Percentiles rank a stretch among this genome's conserved stretches.
These are phyloP conservation scores for Pyralis farinalis DNA, from an alignment of 2,888 invertebrate genomes.

Conservation along the genomic window DNA sequence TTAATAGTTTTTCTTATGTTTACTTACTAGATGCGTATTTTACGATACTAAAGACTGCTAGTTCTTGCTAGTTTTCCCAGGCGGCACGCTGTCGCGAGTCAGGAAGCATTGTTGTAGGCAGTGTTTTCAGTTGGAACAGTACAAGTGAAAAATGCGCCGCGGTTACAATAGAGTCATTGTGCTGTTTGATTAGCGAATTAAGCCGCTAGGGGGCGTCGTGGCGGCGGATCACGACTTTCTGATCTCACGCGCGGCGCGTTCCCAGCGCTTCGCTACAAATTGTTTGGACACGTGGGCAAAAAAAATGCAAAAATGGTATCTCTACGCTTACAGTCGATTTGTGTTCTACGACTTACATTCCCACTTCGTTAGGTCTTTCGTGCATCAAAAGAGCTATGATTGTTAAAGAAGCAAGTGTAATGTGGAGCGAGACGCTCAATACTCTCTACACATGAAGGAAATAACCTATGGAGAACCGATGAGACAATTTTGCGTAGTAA, in stretches of 20 bases:
- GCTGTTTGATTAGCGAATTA: slow-evolving; percentile 62
- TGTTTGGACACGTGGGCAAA: slow-evolving; percentile 46
- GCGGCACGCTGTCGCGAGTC: slow-evolving; percentile 19
- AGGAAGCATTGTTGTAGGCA: slow-evolving; percentile 39
- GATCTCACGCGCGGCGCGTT: slow-evolving; percentile 55
- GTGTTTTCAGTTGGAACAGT: slow-evolving; percentile 40
- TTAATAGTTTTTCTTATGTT: no score
- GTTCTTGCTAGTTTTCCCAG: slow-evolving; percentile 13
- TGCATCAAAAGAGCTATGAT: no score
- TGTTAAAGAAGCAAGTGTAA: no score
- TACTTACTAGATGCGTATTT: no score
- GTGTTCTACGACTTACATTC: no score
- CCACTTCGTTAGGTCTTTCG: no score
- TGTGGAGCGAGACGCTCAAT: no score
- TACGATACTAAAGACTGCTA: slow-evolving; percentile 7
- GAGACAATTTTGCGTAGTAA: no score
- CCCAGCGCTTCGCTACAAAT: slow-evolving; percentile 56
- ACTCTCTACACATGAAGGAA: no score
- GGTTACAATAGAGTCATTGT: slow-evolving; percentile 65
- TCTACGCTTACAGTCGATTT: slow-evolving; percentile 2
- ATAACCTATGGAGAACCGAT: no score
- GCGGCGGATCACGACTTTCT: slow-evolving; percentile 62
- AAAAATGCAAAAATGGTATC: slow-evolving; percentile 23
- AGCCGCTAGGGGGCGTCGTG: slow-evolving; percentile 55
- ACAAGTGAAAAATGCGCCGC: slow-evolving; percentile 38